phyloP scores from a whole-genome alignment of 2,888 invertebrate species.

The Tetropium fuscum region DNA sequence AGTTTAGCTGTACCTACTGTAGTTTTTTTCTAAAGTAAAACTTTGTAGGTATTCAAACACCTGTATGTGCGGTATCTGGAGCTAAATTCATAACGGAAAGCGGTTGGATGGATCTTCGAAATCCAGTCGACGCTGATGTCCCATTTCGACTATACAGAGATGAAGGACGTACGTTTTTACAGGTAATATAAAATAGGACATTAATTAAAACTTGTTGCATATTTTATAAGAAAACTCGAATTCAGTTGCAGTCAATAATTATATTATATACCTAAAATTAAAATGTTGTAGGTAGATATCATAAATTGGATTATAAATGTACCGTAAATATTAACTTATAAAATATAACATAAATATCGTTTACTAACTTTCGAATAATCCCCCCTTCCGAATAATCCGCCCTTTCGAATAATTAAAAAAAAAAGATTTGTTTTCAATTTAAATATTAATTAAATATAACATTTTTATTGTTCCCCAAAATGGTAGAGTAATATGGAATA shows the following conservation, averaged over 20 bases:
- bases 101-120: slow-evolving; percentile 85
- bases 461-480: too few relatives aligned
- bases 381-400: too few relatives aligned
- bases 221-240: neutral
- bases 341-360: too few relatives aligned
- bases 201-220: neutral
- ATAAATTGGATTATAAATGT: neutral
- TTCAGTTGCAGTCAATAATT: too few relatives aligned
- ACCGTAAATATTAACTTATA: neutral
- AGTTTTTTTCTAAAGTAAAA: neutral
- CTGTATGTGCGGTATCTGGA: slow-evolving; percentile 87
- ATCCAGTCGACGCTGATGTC: slow-evolving; percentile 80
- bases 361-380: too few relatives aligned
- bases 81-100: slow-evolving; percentile 83
- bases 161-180: slow-evolving; percentile 84
- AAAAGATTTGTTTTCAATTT: too few relatives aligned
- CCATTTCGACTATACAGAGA: slow-evolving; percentile 86
- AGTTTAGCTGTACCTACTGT: neutral
- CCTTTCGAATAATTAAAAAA: too few relatives aligned
- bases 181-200: slow-evolving; percentile 69
- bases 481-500: too few relatives aligned
- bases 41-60: slow-evolving; percentile 77
- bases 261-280: too few relatives aligned
- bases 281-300: too few relatives aligned
- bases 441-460: too few relatives aligned